phyloP scores from a whole-genome alignment of 2,888 invertebrate genomes.

The Sarcophaga carnaria region DNA sequence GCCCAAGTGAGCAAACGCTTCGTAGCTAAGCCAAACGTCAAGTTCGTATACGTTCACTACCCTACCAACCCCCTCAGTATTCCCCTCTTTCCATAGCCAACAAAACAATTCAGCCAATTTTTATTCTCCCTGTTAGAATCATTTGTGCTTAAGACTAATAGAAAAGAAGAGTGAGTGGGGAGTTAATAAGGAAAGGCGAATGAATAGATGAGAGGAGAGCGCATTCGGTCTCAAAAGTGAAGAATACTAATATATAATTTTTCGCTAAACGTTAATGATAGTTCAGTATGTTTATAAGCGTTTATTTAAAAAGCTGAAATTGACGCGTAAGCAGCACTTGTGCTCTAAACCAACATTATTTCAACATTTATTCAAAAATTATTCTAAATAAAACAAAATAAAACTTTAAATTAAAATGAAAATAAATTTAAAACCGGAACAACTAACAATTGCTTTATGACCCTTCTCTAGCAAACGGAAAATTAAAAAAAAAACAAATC shows the following conservation, averaged over 20 bases:
- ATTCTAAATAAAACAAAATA: neutral
- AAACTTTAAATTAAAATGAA: conserved; percentile 39
- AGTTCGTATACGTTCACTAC: conserved; percentile 12
- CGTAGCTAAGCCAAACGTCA: conserved; percentile 58
- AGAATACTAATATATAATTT: conserved; percentile 37
- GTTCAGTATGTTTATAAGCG: conserved; percentile 67
- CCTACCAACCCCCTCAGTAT: conserved; percentile 29
- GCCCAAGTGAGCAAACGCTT: conserved; percentile 69
- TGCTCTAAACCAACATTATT: conserved; percentile 44
- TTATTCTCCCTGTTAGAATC: conserved; percentile 38
- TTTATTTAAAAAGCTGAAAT: conserved; percentile 72
- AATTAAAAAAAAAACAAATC: conserved; percentile 22
- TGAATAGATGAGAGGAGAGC: conserved; percentile 45
- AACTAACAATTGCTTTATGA: no score
- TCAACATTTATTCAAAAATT: conserved; percentile 7
- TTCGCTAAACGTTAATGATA: conserved; percentile 65
- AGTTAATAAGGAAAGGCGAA: conserved; percentile 13
- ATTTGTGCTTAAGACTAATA: neutral
- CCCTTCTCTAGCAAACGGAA: conserved; percentile 3
- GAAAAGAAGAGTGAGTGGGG: conserved; percentile 42
- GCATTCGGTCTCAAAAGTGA: conserved; percentile 33
- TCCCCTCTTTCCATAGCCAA: conserved; percentile 12
- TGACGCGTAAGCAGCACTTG: conserved; percentile 71
- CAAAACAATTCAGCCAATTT: neutral
- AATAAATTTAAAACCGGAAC: conserved; percentile 29